Evolutionary conservation across 2,113 vertebrate genomes (phyloP).

Genomic region (Psilopogon haemacephalus): DNA sequence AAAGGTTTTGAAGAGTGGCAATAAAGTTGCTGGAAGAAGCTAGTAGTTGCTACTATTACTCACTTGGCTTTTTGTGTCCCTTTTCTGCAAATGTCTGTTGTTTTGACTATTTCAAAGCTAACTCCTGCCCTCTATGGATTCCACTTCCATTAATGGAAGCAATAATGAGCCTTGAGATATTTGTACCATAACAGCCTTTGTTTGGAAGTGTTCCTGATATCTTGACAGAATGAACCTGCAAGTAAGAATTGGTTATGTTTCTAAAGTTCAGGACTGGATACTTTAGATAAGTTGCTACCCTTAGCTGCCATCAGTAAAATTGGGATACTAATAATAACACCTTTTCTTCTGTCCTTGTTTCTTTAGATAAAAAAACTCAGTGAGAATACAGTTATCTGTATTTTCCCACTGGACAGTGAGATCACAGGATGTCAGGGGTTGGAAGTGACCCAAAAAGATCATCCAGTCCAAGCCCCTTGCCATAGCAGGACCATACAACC

Average conservation of each 20-base stretch:
- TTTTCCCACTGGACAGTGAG: background rate
- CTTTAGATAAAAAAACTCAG: background rate
- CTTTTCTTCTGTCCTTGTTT: background rate
- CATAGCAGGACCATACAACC: no score
- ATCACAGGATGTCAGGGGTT: no score
- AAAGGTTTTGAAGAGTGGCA: background rate
- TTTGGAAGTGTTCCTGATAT: background rate
- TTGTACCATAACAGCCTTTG: background rate
- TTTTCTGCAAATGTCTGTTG: background rate
- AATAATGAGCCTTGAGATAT: background rate
- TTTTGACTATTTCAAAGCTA: background rate
- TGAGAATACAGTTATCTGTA: background rate
- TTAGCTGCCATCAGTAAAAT: background rate
- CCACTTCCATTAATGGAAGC: background rate
- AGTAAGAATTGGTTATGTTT: background rate
- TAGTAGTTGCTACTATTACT: background rate
- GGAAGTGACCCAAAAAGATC: no score
- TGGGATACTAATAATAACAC: background rate
- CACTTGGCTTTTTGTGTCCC: background rate
- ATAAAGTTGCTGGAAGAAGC: background rate
- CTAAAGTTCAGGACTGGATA: background rate
- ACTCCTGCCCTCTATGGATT: background rate
- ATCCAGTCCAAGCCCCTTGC: no score
- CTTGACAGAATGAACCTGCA: background rate
- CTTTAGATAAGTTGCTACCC: background rate